These are phyloP conservation scores for Rhabdomys pumilio DNA, from an alignment of 2,797 vertebrate genomes.

Conservation along the genomic window DNA sequence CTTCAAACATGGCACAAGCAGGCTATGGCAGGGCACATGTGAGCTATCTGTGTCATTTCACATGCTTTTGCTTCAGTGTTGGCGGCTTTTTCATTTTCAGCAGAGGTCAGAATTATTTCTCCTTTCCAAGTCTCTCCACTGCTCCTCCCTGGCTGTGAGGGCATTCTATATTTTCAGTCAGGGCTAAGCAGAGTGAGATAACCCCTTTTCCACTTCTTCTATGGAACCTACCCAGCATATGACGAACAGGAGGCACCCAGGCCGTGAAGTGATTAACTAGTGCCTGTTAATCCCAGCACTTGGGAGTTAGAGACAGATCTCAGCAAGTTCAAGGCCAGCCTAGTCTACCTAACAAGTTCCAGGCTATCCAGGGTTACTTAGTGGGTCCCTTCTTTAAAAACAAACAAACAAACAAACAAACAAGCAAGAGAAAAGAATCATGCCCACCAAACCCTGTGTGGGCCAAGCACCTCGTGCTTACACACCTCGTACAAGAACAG, in stretches of 20 bases:
- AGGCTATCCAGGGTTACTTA: neutral
- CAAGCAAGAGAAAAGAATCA: neutral
- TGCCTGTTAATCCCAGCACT: neutral
- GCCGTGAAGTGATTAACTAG: rapidly evolving
- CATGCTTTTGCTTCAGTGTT: neutral
- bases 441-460: neutral
- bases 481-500: neutral
- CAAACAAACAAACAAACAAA: neutral
- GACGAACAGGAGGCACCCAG: neutral
- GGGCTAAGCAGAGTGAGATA: neutral
- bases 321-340: neutral
- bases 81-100: neutral
- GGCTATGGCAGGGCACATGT: rapidly evolving
- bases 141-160: neutral
- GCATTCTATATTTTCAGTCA: neutral
- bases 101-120: neutral
- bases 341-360: neutral
- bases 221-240: neutral
- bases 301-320: neutral
- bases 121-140: neutral
- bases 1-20: neutral
- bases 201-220: neutral
- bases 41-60: neutral
- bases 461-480: neutral
- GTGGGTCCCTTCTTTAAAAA: neutral